Conservation (phyloP, 1,140 invertebrate genomes). For the Marisa cornuarietis region DNA sequence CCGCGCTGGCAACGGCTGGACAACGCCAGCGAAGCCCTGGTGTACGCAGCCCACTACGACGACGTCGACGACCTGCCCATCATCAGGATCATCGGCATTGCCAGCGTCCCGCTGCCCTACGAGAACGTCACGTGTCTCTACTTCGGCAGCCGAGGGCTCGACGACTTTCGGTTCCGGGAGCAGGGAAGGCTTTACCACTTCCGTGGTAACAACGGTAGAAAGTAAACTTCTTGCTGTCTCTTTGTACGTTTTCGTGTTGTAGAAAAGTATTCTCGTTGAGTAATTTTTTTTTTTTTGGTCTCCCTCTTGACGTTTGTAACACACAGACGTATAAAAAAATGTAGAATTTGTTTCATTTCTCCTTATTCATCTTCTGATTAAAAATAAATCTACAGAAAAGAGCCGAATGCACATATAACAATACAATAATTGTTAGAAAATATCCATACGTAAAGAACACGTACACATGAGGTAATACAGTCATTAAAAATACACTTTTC, state of each 20-base stretch:
- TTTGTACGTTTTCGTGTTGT: neutral
- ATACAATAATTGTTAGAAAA: no score
- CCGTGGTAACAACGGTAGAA: conserved; percentile 1
- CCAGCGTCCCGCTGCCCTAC: conserved; percentile 15
- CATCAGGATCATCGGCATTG: conserved; percentile 6
- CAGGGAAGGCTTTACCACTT: neutral
- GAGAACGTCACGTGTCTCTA: conserved; percentile 1
- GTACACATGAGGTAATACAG: no score
- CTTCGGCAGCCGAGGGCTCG: neutral
- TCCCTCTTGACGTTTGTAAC: no score
- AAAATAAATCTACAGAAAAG: no score
- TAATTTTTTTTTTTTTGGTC: neutral
- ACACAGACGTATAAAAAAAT: no score
- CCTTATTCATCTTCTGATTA: neutral
- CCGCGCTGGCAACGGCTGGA: conserved; percentile 6
- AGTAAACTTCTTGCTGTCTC: neutral
- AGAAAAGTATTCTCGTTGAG: neutral
- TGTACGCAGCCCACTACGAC: conserved; percentile 15
- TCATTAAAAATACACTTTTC: no score
- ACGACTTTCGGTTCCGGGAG: neutral
- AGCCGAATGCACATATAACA: no score
- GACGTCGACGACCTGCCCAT: conserved; percentile 3
- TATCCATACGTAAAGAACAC: no score
- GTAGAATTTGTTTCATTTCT: no score
- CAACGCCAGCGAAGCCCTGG: neutral